phyloP scores from a whole-genome alignment of 2,888 invertebrate species.

The Watsonalla cultraria region DNA sequence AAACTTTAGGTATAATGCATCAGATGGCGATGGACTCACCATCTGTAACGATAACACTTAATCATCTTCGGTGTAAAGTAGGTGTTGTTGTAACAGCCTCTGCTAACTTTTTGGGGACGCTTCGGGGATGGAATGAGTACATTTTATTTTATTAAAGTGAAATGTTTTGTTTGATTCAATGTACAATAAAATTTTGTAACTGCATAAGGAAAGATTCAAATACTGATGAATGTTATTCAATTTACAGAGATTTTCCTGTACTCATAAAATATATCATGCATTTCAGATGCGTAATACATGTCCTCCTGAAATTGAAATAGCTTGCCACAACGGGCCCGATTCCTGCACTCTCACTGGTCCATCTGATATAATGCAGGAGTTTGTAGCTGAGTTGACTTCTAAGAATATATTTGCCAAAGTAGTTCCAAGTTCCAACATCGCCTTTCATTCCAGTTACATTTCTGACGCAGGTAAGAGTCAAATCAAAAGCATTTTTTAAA shows the following conservation, averaged over 20 bases:
- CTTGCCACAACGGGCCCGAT: conserved; percentile 88
- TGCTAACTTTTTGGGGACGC: too few relatives aligned
- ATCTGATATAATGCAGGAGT: conserved; percentile 77
- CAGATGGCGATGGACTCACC: too few relatives aligned
- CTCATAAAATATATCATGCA: not conserved
- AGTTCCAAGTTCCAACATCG: conserved; percentile 86
- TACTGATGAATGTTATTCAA: not conserved
- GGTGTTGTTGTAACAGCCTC: too few relatives aligned
- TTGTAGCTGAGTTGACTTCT: conserved; percentile 69
- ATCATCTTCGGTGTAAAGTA: too few relatives aligned
- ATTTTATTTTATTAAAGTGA: too few relatives aligned
- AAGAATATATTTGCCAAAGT: conserved; percentile 60
- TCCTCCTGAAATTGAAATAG: conserved; percentile 83
- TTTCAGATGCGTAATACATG: conserved; percentile 42
- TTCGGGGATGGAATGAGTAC: too few relatives aligned
- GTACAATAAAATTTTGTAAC: too few relatives aligned
- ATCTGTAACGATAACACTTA: too few relatives aligned
- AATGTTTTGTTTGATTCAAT: too few relatives aligned
- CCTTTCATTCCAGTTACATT: conserved; percentile 93
- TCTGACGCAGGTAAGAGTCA: conserved; percentile 72
- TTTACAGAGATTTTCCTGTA: not conserved
- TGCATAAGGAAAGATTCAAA: not conserved
- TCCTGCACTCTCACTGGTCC: conserved; percentile 90
- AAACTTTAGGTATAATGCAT: too few relatives aligned
- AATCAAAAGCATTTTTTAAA: not conserved